phyloP scores from a whole-genome alignment of 2,113 vertebrate genomes.

The Cebidichthys violaceus region DNA sequence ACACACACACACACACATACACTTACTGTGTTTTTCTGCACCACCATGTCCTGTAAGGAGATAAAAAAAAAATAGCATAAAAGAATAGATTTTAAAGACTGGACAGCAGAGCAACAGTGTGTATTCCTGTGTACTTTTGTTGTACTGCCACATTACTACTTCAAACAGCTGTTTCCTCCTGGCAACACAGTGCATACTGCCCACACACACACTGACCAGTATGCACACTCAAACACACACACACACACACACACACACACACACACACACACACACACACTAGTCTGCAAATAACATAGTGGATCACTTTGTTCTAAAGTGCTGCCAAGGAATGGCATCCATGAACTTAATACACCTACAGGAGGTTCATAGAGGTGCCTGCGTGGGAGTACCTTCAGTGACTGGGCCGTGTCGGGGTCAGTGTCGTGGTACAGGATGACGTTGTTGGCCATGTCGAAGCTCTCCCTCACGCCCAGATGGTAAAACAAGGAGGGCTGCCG shows the following conservation, averaged over 20 bases:
- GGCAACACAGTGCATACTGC: constrained; percentile 18
- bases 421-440: constrained; percentile 95
- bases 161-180: constrained; percentile 36
- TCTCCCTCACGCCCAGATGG: constrained; percentile 95
- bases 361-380: not conserved
- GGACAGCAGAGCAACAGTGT: not conserved
- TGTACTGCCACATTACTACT: not conserved
- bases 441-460: constrained; percentile 96
- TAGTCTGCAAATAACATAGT: constrained; percentile 60
- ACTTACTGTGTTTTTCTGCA: constrained; percentile 97
- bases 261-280: not conserved
- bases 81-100: constrained; percentile 23
- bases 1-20: constrained; percentile 81
- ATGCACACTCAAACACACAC: not conserved
- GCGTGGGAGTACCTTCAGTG: constrained; percentile 88
- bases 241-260: not conserved
- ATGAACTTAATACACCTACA: constrained; percentile 1
- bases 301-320: constrained; percentile 56
- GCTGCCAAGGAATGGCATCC: constrained; percentile 31
- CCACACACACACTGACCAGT: not conserved
- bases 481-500: constrained; percentile 94
- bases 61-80: constrained; percentile 34
- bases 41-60: constrained; percentile 90
- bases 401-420: constrained; percentile 90
- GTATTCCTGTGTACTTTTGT: not conserved